Evolutionary conservation across 1,140 invertebrate species (phyloP).

Genomic region (Procambarus virginalis): DNA sequence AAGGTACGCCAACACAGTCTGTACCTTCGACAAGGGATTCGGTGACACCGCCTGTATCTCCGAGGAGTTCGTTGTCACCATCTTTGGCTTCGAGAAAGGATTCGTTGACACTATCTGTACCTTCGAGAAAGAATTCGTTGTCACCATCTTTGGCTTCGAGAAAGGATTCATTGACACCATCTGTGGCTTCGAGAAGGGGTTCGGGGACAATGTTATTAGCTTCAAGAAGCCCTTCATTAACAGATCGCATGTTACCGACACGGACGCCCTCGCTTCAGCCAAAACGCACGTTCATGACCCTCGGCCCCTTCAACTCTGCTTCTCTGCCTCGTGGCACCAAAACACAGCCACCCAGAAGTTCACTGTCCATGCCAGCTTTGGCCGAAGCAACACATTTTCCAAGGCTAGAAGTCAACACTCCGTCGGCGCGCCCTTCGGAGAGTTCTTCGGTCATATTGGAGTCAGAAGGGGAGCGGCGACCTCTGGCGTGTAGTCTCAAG

Average conservation of each 20-base stretch:
- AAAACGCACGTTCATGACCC: neutral
- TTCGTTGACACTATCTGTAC: neutral
- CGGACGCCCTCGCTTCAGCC: neutral
- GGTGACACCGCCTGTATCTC: too few species aligned
- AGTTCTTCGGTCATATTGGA: slow-evolving; percentile 30
- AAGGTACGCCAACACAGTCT: neutral
- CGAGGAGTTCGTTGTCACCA: too few species aligned
- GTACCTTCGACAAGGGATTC: slow-evolving; percentile 3
- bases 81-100: neutral
- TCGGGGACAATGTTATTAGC: too few species aligned
- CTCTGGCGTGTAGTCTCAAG: slow-evolving; percentile 18
- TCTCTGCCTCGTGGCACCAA: slow-evolving; percentile 31
- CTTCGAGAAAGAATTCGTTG: neutral
- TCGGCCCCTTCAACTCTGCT: slow-evolving; percentile 7
- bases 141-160: too few species aligned
- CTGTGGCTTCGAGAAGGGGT: too few species aligned
- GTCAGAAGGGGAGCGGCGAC: slow-evolving; percentile 31
- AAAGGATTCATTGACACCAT: too few species aligned
- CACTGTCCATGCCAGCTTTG: slow-evolving; percentile 46
- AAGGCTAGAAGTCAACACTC: neutral
- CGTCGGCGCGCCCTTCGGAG: slow-evolving; percentile 13
- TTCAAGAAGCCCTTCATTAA: neutral
- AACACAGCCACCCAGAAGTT: slow-evolving; percentile 22
- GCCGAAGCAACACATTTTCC: neutral
- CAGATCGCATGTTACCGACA: neutral